phyloP scores from a whole-genome alignment of 2,113 vertebrate genomes.

The Sialia sialis region DNA sequence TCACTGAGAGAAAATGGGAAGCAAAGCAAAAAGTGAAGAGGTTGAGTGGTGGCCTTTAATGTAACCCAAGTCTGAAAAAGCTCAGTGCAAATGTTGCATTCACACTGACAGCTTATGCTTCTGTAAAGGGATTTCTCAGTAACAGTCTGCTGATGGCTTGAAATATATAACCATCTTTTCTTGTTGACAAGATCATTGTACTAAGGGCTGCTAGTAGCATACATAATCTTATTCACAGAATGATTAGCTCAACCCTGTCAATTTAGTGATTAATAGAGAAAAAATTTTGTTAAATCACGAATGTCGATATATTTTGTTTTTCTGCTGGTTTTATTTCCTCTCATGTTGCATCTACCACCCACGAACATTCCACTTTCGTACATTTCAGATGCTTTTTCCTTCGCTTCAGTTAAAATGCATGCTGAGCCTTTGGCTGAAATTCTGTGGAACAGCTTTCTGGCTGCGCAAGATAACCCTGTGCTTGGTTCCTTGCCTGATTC shows the following conservation, averaged over 20 bases:
- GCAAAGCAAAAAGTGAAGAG: not conserved
- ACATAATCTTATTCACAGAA: not conserved
- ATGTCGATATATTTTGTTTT: constrained; percentile 5
- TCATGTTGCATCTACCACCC: constrained; percentile 21
- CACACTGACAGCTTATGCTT: not conserved
- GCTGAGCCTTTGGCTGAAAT: constrained; percentile 29
- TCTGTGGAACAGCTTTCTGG: not conserved
- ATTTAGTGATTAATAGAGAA: constrained; percentile 30
- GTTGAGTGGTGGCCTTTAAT: not conserved
- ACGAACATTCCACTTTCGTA: not conserved
- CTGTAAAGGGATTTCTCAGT: not conserved
- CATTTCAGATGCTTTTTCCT: not conserved
- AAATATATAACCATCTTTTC: not conserved
- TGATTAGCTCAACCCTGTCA: constrained; percentile 7
- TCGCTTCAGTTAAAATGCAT: not conserved
- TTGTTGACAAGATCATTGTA: not conserved
- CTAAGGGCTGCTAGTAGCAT: not conserved
- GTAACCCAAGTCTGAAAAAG: not conserved
- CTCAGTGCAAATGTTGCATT: not conserved
- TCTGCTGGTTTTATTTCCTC: constrained; percentile 28
- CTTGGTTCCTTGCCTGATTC: constrained; percentile 25
- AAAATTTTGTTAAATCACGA: constrained; percentile 9
- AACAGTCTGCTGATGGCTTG: not conserved
- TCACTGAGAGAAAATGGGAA: not conserved
- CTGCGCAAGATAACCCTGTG: not conserved